Conservation (phyloP, 1,140 invertebrate species). For the Nebria ingens region DNA sequence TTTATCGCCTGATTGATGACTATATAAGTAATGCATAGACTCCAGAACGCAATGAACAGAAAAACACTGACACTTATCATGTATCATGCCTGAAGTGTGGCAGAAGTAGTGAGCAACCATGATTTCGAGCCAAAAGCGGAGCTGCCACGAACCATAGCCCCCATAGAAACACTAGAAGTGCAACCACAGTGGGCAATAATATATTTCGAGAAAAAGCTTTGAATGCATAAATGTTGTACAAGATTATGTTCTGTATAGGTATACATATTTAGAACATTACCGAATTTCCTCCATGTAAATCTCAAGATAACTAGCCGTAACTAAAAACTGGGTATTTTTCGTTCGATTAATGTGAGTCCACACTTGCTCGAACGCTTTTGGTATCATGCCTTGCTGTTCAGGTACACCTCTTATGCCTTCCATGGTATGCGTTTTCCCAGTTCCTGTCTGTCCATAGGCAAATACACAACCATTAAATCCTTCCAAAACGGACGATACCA, state of each 20-base stretch:
- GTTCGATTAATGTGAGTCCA: constrained; percentile 83
- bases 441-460: constrained; percentile 93
- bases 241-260: background rate
- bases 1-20: too few species aligned
- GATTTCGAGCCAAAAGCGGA: too few species aligned
- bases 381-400: constrained; percentile 64
- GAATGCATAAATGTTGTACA: background rate
- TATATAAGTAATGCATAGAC: too few species aligned
- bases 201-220: background rate
- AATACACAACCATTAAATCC: constrained; percentile 97
- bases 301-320: constrained; percentile 86
- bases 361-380: constrained; percentile 91
- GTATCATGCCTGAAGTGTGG: too few species aligned
- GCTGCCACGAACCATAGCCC: too few species aligned
- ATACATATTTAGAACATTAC: constrained; percentile 14
- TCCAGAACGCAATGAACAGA: too few species aligned
- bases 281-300: constrained; percentile 87
- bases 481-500: constrained; percentile 92
- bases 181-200: background rate
- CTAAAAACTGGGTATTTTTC: constrained; percentile 81
- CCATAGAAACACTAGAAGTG: background rate
- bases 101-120: too few species aligned
- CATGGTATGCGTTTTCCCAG: too few species aligned
- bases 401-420: constrained; percentile 51
- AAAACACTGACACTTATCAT: too few species aligned